A percentile compares a stretch with the other conserved stretches of the same genome.
phyloP scores from a whole-genome alignment of 2,888 invertebrate species.

The Mactromeris polynyma region DNA sequence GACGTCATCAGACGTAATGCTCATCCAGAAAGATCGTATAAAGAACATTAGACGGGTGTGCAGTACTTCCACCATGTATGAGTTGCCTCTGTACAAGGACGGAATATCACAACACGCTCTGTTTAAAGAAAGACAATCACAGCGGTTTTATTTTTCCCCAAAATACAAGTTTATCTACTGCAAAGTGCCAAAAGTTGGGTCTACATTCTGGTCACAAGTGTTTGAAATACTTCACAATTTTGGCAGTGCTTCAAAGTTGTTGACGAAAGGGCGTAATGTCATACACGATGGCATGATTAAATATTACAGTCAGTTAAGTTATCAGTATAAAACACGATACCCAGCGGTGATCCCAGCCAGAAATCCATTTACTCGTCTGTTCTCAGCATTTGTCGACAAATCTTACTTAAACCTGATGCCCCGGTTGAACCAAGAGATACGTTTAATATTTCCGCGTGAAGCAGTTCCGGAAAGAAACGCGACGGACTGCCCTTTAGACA shows the following conservation, averaged over 20 bases:
- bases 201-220: conserved; percentile 4
- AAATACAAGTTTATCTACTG: background rate
- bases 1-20: background rate
- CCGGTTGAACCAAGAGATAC: background rate
- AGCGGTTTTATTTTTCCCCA: background rate
- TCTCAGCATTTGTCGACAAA: background rate
- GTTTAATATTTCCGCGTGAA: background rate
- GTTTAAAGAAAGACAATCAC: background rate
- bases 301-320: background rate
- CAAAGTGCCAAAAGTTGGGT: background rate
- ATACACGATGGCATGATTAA: background rate
- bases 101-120: background rate
- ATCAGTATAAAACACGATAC: background rate
- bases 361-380: background rate
- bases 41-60: background rate
- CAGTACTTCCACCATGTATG: background rate
- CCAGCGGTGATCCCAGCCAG: background rate
- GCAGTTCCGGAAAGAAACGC: background rate
- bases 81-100: background rate
- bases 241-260: no score
- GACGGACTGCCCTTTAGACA: background rate
- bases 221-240: background rate
- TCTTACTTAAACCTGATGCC: background rate
- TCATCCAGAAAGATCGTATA: background rate
- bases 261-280: background rate